Percentiles rank a stretch among this genome's conserved stretches.
Conservation (phyloP, 2,797 vertebrate species). For the Myripristis jacobus region DNA sequence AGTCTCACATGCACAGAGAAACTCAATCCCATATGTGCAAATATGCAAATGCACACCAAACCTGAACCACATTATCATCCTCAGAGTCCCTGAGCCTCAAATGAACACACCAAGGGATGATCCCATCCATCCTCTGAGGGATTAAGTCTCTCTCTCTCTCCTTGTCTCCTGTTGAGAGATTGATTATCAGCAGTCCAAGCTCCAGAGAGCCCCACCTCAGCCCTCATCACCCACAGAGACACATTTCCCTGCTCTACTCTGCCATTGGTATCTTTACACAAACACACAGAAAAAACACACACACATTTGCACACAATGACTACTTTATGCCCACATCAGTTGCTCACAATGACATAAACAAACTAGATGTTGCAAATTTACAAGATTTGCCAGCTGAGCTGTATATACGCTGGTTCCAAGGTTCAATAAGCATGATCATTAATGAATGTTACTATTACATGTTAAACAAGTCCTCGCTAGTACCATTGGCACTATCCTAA, state of each 20-base stretch:
- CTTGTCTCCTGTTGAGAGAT: slow-evolving; percentile 41
- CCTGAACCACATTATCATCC: slow-evolving; percentile 14
- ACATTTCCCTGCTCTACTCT: not conserved
- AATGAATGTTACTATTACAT: not conserved
- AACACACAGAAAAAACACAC: not conserved
- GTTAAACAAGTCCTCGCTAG: not conserved
- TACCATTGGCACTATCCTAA: not conserved
- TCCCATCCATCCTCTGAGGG: slow-evolving; percentile 15
- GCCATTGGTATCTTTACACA: not conserved
- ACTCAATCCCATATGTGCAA: slow-evolving; percentile 19
- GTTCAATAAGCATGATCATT: not conserved
- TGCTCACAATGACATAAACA: slow-evolving; percentile 3
- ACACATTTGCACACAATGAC: not conserved
- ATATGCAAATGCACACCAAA: slow-evolving; percentile 11
- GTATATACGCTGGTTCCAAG: not conserved
- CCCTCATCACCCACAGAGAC: slow-evolving; percentile 28
- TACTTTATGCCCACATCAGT: not conserved
- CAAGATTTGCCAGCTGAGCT: not conserved
- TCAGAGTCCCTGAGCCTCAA: slow-evolving; percentile 9
- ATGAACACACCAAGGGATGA: slow-evolving; percentile 32
- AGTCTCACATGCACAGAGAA: slow-evolving; percentile 9
- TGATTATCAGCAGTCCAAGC: slow-evolving; percentile 40
- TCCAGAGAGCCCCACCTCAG: slow-evolving; percentile 33
- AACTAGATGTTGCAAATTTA: not conserved
- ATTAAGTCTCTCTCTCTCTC: slow-evolving; percentile 5